Evolutionary conservation across 2,113 vertebrate species (phyloP).

Genomic region (Tychaedon coryphoeus): DNA sequence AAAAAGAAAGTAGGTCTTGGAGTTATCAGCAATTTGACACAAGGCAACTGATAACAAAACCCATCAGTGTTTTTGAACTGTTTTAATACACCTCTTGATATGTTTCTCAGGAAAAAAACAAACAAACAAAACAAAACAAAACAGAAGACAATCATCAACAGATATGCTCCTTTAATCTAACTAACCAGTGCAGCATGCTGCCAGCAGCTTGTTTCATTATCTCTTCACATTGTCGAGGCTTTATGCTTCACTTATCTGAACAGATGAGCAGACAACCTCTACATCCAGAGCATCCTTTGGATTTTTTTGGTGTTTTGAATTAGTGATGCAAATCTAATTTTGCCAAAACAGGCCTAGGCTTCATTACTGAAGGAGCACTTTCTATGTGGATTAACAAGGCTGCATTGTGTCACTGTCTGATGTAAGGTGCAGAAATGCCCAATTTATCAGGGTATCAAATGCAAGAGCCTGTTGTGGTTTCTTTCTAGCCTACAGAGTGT

Average conservation of each 20-base stretch:
- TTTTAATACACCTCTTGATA: not conserved
- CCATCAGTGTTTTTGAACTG: not conserved
- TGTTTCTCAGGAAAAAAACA: not conserved
- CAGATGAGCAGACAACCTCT: not conserved
- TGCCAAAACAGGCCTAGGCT: not conserved
- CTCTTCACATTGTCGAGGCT: not conserved
- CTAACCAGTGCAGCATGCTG: not conserved
- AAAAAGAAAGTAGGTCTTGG: not conserved
- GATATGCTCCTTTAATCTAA: not conserved
- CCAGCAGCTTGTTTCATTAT: constrained; percentile 17
- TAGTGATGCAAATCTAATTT: constrained; percentile 39
- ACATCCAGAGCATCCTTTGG: not conserved
- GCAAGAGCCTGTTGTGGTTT: constrained; percentile 5
- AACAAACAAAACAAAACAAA: not conserved
- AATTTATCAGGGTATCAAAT: constrained; percentile 34
- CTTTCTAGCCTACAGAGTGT: constrained; percentile 7
- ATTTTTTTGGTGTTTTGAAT: constrained; percentile 27
- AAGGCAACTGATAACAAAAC: not conserved
- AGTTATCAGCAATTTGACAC: not conserved
- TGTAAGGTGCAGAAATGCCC: constrained; percentile 26
- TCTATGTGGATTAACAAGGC: constrained; percentile 35
- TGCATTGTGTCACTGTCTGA: constrained; percentile 29
- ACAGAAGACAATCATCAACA: not conserved
- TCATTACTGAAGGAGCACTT: constrained; percentile 4
- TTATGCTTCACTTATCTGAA: not conserved